Conservation (phyloP, 2,888 invertebrate species). For the Lydus trimaculatus region DNA sequence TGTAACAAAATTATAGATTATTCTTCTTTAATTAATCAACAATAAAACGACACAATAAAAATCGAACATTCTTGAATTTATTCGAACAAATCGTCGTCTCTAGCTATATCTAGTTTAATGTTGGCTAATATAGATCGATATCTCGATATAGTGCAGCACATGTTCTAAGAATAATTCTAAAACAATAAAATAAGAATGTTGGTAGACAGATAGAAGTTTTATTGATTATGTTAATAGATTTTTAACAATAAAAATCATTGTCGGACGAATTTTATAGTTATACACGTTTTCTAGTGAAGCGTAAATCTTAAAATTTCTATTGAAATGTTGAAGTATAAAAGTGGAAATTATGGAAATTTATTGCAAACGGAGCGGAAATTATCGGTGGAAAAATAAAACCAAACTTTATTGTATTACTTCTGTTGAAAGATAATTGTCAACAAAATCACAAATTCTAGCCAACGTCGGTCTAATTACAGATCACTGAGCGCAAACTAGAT, state of each 20-base stretch:
- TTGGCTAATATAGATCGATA: background rate
- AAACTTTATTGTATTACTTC: too few species aligned
- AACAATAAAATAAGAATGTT: background rate
- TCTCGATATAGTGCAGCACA: background rate
- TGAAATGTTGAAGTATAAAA: background rate
- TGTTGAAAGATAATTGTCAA: too few species aligned
- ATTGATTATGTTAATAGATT: background rate
- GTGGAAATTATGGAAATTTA: background rate
- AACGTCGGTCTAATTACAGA: too few species aligned
- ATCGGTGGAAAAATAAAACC: background rate
- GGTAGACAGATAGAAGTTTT: background rate
- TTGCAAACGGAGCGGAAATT: background rate
- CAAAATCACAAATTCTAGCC: too few species aligned
- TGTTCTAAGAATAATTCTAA: background rate
- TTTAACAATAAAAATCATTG: slow-evolving; percentile 1
- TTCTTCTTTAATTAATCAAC: background rate
- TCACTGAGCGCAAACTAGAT: too few species aligned
- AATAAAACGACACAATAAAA: background rate
- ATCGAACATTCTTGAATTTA: background rate
- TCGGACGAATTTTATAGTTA: background rate
- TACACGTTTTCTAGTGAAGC: background rate
- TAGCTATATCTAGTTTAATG: background rate
- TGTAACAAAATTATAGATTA: background rate
- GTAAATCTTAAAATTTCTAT: background rate
- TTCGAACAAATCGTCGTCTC: background rate